phyloP scores from a whole-genome alignment of 2,113 vertebrate species.

The Notiomystis cincta region DNA sequence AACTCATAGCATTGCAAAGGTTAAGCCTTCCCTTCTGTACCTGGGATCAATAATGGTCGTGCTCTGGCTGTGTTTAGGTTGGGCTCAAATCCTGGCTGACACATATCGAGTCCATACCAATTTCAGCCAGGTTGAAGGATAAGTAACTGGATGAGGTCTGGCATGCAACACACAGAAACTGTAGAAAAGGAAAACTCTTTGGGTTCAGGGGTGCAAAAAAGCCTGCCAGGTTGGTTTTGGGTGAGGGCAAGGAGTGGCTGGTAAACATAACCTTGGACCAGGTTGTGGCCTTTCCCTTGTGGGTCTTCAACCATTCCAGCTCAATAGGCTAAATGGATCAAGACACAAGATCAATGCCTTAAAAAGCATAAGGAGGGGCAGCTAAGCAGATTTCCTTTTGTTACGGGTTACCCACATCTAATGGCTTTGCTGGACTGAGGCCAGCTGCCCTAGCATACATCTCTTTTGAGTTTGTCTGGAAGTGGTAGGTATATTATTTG shows the following conservation, averaged over 20 bases:
- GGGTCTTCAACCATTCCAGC: not conserved
- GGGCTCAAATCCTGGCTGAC: not conserved
- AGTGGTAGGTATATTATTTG: not conserved
- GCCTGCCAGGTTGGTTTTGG: not conserved
- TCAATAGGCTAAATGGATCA: not conserved
- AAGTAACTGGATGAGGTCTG: not conserved
- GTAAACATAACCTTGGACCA: not conserved
- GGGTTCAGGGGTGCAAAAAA: not conserved
- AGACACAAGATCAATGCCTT: not conserved
- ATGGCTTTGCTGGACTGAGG: not conserved
- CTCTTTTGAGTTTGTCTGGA: not conserved
- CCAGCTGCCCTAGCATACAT: not conserved
- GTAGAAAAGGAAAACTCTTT: not conserved
- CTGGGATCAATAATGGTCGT: not conserved
- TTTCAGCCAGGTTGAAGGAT: not conserved
- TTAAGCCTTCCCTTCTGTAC: not conserved
- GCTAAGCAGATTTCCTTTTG: not conserved
- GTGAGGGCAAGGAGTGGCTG: accelerated
- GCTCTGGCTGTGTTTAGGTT: not conserved
- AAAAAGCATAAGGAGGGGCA: not conserved
- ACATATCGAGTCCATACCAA: not conserved
- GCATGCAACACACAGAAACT: not conserved
- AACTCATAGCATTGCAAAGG: not conserved
- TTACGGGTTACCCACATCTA: not conserved
- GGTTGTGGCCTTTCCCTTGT: not conserved